A percentile compares a stretch with the other conserved stretches of the same genome.
Evolutionary conservation across 2,888 invertebrate genomes (phyloP).

Genomic region (Lasioglossum marginatum): DNA sequence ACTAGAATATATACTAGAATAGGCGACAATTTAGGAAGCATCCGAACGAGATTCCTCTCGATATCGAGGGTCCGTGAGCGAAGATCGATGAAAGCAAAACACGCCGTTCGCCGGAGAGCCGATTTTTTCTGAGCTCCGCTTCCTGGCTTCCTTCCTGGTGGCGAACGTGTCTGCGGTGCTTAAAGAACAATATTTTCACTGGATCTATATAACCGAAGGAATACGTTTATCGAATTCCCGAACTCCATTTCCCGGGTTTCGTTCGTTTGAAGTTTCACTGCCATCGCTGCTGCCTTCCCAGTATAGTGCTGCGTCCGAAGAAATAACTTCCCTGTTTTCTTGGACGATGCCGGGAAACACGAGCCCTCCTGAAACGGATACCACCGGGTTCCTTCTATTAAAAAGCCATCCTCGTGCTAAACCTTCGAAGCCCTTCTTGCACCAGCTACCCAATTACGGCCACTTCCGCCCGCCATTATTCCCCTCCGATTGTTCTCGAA

Average conservation of each 20-base stretch:
- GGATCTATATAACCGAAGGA: conserved; percentile 61
- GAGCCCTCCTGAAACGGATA: conserved; percentile 17
- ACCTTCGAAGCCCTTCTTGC: conserved; percentile 12
- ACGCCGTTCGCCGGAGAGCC: conserved; percentile 16
- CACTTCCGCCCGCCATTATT: conserved; percentile 45
- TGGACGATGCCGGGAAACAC: conserved; percentile 13
- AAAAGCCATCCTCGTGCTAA: conserved; percentile 10
- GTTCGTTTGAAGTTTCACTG: conserved; percentile 52
- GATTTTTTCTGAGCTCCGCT: conserved; percentile 34
- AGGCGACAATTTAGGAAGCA: conserved; percentile 52
- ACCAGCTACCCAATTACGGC: conserved; percentile 43
- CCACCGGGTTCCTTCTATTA: conserved; percentile 27
- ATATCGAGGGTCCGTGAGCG: conserved; percentile 28
- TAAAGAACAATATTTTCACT: conserved; percentile 65
- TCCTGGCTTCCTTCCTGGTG: conserved; percentile 2
- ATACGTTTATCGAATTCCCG: conserved; percentile 63
- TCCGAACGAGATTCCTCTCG: conserved; percentile 51
- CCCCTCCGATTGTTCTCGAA: conserved; percentile 40
- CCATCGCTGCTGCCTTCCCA: conserved; percentile 25
- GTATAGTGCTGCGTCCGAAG: conserved; percentile 39
- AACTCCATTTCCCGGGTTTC: conserved; percentile 44
- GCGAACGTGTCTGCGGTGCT: conserved; percentile 53
- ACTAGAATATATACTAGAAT: no score
- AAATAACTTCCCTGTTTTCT: conserved; percentile 52
- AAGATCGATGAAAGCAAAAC: conserved; percentile 62